Percentiles rank a stretch among this genome's conserved stretches.
Evolutionary conservation across 1,140 invertebrate species (phyloP).

Genomic region (Bombyx mandarina): DNA sequence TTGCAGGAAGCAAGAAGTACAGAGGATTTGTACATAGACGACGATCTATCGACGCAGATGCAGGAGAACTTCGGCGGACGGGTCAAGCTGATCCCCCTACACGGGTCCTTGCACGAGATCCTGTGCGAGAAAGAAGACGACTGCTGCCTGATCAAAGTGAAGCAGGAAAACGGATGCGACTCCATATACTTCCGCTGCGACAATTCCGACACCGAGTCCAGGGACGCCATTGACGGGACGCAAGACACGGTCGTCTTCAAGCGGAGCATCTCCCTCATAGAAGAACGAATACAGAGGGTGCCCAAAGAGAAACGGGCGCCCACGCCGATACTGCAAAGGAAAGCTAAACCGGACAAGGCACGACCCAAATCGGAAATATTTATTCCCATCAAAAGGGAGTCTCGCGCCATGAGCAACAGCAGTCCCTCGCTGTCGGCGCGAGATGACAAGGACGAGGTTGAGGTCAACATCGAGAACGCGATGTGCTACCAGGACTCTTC

Average conservation of each 20-base stretch:
- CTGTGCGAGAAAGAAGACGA: constrained; percentile 60
- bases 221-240: constrained; percentile 40
- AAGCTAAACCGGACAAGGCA: constrained; percentile 12
- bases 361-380: constrained; percentile 50
- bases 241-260: constrained; percentile 55
- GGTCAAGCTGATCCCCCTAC: constrained; percentile 53
- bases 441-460: constrained; percentile 36
- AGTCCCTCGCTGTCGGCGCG: constrained; percentile 36
- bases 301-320: constrained; percentile 34
- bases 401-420: constrained; percentile 41
- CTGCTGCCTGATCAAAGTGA: constrained; percentile 63
- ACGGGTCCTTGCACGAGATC: constrained; percentile 60
- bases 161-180: constrained; percentile 55
- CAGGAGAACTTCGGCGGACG: constrained; percentile 62
- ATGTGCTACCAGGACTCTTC: constrained; percentile 61
- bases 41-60: constrained; percentile 61
- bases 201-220: constrained; percentile 46
- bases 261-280: constrained; percentile 49
- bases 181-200: constrained; percentile 55
- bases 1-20: constrained; percentile 66
- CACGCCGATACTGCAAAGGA: constrained; percentile 8
- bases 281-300: constrained; percentile 48
- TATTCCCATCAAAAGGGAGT: constrained; percentile 28
- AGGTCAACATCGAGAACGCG: constrained; percentile 55
- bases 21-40: constrained; percentile 69